These are phyloP conservation scores for Apis cerana DNA, from an alignment of 1,140 invertebrate genomes.

Conservation along the genomic window DNA sequence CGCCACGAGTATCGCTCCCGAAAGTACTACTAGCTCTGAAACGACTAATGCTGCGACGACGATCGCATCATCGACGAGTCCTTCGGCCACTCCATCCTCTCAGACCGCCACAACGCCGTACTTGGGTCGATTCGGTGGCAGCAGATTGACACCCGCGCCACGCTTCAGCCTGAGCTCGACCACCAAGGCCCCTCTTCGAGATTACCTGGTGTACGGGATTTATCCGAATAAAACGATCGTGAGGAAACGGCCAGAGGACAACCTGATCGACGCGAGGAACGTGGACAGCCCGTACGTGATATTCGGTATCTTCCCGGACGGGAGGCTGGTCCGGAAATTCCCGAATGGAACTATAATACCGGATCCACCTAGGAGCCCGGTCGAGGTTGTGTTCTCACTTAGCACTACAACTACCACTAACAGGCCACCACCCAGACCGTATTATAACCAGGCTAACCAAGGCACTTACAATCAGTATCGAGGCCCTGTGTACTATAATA, in stretches of 20 bases:
- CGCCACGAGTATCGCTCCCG: not conserved
- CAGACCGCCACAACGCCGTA: conserved; percentile 64
- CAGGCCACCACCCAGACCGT: conserved; percentile 66
- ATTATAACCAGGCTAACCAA: conserved; percentile 75
- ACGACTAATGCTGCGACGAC: conserved; percentile 19
- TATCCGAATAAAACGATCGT: conserved; percentile 88
- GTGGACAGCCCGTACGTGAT: conserved; percentile 86
- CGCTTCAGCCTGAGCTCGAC: conserved; percentile 75
- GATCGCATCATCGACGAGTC: conserved; percentile 39
- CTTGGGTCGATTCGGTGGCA: conserved; percentile 75
- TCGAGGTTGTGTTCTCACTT: conserved; percentile 80
- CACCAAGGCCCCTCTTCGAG: conserved; percentile 82
- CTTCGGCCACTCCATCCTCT: not conserved
- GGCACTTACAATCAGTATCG: conserved; percentile 71
- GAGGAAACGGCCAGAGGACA: conserved; percentile 86
- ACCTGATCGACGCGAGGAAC: conserved; percentile 84
- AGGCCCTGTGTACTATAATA: conserved; percentile 70
- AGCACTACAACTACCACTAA: conserved; percentile 78
- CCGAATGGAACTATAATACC: conserved; percentile 88
- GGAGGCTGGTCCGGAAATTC: conserved; percentile 87
- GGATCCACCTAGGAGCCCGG: conserved; percentile 82
- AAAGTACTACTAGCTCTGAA: conserved; percentile 56
- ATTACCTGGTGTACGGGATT: conserved; percentile 87
- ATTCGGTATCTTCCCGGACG: conserved; percentile 87
- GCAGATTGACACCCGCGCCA: conserved; percentile 73